These are phyloP conservation scores for Hippopotamus amphibius DNA, from an alignment of 2,113 vertebrate species.

Conservation along the genomic window DNA sequence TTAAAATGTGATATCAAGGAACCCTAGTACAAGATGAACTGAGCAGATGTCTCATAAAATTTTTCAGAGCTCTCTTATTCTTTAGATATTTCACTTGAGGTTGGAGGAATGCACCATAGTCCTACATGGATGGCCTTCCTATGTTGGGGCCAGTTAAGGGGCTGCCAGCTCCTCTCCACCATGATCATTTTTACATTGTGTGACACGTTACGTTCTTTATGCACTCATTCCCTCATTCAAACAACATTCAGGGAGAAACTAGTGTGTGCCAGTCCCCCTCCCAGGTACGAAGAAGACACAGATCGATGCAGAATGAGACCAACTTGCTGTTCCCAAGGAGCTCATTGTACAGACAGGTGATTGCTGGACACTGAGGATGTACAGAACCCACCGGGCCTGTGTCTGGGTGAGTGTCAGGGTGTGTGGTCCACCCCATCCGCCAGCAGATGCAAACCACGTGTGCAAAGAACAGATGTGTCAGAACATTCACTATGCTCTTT, in stretches of 20 bases:
- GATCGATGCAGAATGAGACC: not conserved
- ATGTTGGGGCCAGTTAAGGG: not conserved
- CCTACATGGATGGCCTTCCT: not conserved
- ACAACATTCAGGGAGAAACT: not conserved
- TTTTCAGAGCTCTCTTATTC: constrained; percentile 20
- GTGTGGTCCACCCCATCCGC: not conserved
- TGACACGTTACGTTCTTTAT: not conserved
- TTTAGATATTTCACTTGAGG: constrained; percentile 43
- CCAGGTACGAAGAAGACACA: not conserved
- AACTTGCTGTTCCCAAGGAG: not conserved
- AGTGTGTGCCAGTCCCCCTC: not conserved
- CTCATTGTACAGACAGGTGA: not conserved
- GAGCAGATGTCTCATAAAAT: constrained; percentile 55
- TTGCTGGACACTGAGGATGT: not conserved
- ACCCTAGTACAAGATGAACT: constrained; percentile 63
- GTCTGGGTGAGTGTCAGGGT: not conserved
- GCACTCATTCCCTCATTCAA: not conserved
- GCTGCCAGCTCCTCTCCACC: not conserved
- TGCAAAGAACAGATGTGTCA: not conserved
- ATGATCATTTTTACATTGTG: not conserved
- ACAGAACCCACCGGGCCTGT: not conserved
- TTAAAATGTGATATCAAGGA: constrained; percentile 58
- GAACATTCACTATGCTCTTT: not conserved
- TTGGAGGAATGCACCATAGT: not conserved
- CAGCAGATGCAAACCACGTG: not conserved